These are phyloP conservation scores for Artibeus lituratus DNA, from an alignment of 2,797 vertebrate genomes.

Conservation along the genomic window DNA sequence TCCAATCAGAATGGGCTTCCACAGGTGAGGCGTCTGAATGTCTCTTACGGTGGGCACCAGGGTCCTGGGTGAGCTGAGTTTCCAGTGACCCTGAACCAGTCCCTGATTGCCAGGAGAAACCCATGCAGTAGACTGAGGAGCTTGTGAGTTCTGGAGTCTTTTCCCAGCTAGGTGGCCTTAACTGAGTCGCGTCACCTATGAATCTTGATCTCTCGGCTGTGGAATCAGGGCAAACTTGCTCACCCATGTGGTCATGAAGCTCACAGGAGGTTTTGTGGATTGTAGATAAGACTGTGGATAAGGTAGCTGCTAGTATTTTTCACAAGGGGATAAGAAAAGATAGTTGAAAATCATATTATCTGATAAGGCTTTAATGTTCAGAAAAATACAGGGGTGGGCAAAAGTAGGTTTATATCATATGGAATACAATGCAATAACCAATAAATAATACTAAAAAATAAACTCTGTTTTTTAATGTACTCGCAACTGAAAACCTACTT, in stretches of 20 bases:
- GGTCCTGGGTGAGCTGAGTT: not conserved
- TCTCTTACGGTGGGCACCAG: not conserved
- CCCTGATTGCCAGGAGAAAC: not conserved
- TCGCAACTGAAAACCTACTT: not conserved
- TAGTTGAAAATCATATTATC: not conserved
- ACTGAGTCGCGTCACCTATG: not conserved
- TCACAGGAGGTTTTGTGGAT: not conserved
- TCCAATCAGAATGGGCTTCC: not conserved
- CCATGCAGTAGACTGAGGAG: fast-evolving
- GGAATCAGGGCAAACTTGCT: not conserved
- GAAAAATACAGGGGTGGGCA: not conserved
- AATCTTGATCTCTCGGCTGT: not conserved
- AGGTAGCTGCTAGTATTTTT: not conserved
- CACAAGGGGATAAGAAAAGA: not conserved
- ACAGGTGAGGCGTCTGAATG: not conserved
- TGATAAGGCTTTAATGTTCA: not conserved
- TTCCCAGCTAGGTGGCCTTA: not conserved
- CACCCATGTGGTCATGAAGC: not conserved
- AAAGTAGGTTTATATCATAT: not conserved
- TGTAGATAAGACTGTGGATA: not conserved
- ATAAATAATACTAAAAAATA: not conserved
- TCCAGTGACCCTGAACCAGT: not conserved
- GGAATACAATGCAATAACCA: not conserved
- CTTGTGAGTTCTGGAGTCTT: not conserved
- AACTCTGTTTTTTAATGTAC: not conserved